phyloP scores from a whole-genome alignment of 2,888 invertebrate genomes.

The Empis stercorea region DNA sequence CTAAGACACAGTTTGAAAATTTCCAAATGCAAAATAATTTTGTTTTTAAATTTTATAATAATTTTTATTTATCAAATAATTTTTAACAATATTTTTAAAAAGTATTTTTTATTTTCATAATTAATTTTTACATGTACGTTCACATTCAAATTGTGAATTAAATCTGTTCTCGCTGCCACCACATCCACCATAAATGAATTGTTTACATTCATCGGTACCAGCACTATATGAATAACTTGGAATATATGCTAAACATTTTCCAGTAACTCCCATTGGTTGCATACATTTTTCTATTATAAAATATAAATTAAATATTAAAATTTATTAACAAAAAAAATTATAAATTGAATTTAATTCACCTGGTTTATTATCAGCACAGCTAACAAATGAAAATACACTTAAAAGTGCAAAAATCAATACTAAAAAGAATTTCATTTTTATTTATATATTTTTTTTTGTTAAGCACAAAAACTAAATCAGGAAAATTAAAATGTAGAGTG shows the following conservation, averaged over 20 bases:
- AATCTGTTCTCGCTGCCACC: conserved; percentile 74
- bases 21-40: no score
- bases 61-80: no score
- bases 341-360: not conserved
- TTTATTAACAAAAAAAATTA: not conserved
- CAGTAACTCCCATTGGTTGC: conserved; percentile 24
- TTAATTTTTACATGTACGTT: conserved; percentile 37
- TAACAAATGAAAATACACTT: not conserved
- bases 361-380: not conserved
- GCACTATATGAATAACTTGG: conserved; percentile 62
- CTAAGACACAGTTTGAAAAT: no score
- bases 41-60: no score
- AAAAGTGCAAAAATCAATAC: conserved; percentile 19
- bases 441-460: no score
- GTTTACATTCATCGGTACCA: conserved; percentile 49
- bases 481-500: no score
- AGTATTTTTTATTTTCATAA: not conserved
- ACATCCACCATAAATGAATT: conserved; percentile 64
- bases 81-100: no score
- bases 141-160: conserved; percentile 49
- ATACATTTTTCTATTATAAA: not conserved
- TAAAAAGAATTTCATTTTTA: conserved; percentile 27
- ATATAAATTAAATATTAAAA: not conserved
- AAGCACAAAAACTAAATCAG: no score
- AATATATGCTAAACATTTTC: conserved; percentile 61